Conservation (phyloP, 2,888 invertebrate species). For the Tachina grossa region DNA sequence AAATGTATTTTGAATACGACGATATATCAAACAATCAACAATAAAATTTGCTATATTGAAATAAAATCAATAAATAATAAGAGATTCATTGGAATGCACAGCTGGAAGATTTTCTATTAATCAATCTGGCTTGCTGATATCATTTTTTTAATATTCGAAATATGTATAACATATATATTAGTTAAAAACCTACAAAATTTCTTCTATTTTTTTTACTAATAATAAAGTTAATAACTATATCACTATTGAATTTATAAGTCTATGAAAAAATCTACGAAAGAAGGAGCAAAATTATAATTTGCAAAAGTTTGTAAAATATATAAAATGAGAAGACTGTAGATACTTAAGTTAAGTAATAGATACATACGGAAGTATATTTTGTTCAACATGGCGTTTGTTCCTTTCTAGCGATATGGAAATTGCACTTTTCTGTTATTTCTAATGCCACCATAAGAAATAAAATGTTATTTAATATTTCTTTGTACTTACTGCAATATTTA, state of each 20-base stretch:
- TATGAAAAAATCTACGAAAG: constrained; percentile 47
- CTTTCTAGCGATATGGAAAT: constrained; percentile 13
- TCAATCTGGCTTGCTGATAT: constrained; percentile 15
- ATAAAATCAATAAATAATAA: neutral
- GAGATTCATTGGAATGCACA: constrained; percentile 45
- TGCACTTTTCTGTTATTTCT: constrained; percentile 1
- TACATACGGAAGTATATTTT: constrained; percentile 3
- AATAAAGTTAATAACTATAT: constrained; percentile 58
- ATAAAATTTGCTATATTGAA: neutral
- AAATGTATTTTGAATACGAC: too few relatives aligned
- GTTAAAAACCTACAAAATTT: constrained; percentile 32
- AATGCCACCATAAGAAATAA: constrained; percentile 15
- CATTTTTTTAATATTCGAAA: constrained; percentile 37
- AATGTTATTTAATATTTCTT: constrained; percentile 24
- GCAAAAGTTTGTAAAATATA: constrained; percentile 21
- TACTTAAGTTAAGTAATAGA: constrained; percentile 29
- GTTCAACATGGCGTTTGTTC: constrained; percentile 17
- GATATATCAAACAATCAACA: neutral
- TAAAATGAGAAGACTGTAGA: constrained; percentile 43
- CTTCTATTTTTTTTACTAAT: constrained; percentile 38
- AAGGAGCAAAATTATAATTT: constrained; percentile 10
- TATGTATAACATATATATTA: constrained; percentile 60
- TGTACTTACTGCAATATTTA: constrained; percentile 33
- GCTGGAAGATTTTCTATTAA: constrained; percentile 31
- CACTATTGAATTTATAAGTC: constrained; percentile 61